Evolutionary conservation across 2,113 vertebrate species (phyloP).

Genomic region (Pterocles gutturalis): DNA sequence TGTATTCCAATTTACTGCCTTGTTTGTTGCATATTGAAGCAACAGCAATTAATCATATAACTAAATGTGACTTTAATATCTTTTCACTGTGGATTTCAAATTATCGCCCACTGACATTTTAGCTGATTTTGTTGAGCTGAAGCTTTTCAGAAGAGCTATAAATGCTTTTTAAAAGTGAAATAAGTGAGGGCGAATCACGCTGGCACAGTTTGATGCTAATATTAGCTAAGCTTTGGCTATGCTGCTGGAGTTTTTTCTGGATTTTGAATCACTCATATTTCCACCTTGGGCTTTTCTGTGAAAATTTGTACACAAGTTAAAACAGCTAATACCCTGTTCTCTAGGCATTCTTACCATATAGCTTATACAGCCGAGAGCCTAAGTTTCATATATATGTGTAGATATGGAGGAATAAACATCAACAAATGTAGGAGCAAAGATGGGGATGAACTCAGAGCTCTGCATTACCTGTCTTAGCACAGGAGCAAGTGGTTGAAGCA

Average conservation of each 20-base stretch:
- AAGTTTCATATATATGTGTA: not conserved
- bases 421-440: not conserved
- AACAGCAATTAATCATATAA: slow-evolving; percentile 28
- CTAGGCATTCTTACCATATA: not conserved
- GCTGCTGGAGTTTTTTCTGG: not conserved
- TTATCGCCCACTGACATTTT: slow-evolving; percentile 9
- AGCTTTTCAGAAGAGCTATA: not conserved
- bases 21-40: slow-evolving; percentile 17
- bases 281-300: not conserved
- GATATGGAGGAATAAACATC: not conserved
- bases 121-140: not conserved
- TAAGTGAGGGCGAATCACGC: not conserved
- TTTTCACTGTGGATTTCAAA: slow-evolving; percentile 15
- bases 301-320: not conserved
- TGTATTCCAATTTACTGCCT: slow-evolving; percentile 37
- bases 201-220: not conserved
- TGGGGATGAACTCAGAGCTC: not conserved
- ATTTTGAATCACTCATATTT: not conserved
- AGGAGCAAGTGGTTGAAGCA: not conserved
- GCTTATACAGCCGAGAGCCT: not conserved
- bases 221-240: not conserved
- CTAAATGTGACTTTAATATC: slow-evolving; percentile 25
- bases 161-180: not conserved
- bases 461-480: not conserved
- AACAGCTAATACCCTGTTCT: not conserved